These are phyloP conservation scores for Fregetta grallaria DNA, from an alignment of 2,113 vertebrate species.

Conservation along the genomic window DNA sequence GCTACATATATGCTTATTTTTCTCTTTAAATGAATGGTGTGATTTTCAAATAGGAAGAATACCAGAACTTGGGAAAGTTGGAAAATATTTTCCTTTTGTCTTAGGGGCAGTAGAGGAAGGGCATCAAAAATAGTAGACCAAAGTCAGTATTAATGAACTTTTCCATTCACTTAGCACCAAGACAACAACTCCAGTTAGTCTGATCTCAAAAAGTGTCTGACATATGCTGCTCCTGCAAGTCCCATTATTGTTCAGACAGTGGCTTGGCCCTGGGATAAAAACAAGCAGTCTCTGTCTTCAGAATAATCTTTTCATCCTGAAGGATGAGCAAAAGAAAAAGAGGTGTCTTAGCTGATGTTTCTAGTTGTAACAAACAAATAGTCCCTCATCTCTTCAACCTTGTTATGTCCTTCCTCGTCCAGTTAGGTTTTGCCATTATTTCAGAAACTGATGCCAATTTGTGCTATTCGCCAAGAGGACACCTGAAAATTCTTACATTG, in stretches of 20 bases:
- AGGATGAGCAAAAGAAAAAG: background rate
- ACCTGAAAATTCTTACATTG: background rate
- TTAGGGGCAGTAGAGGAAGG: background rate
- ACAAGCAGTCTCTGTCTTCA: background rate
- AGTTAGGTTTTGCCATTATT: background rate
- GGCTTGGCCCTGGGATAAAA: background rate
- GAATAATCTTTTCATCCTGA: background rate
- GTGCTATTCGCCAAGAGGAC: background rate
- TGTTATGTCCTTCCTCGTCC: background rate
- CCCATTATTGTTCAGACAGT: background rate
- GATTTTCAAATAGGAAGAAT: background rate
- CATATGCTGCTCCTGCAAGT: background rate
- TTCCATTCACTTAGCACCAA: background rate
- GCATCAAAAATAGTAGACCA: background rate
- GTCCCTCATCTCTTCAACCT: background rate
- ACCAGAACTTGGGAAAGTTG: background rate
- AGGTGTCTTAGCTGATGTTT: background rate
- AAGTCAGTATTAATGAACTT: background rate
- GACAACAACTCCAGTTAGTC: background rate
- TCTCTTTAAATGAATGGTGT: background rate
- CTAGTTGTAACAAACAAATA: background rate
- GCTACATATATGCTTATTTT: background rate
- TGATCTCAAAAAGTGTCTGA: background rate
- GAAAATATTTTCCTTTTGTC: background rate
- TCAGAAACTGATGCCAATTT: background rate